These are phyloP conservation scores for Maniola hyperantus DNA, from an alignment of 2,888 invertebrate species.

Conservation along the genomic window DNA sequence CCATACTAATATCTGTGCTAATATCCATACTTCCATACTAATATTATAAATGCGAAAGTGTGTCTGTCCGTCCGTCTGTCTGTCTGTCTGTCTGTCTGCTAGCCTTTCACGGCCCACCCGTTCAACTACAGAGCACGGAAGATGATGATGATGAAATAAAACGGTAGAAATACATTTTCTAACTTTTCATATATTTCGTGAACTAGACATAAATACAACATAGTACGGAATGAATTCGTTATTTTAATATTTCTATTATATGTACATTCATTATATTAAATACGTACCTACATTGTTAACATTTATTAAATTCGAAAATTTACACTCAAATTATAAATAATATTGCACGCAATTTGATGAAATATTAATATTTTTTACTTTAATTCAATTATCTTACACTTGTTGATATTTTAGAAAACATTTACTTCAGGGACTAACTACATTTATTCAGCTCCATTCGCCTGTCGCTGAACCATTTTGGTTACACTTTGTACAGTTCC, in stretches of 20 bases:
- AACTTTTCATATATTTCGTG: slow-evolving; percentile 49
- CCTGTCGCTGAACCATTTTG: too few relatives aligned
- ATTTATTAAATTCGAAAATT: slow-evolving; percentile 72
- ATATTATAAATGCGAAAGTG: too few relatives aligned
- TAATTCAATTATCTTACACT: not conserved
- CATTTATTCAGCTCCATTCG: too few relatives aligned
- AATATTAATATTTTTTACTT: not conserved
- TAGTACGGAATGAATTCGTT: slow-evolving; percentile 43
- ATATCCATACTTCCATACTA: too few relatives aligned
- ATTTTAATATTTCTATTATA: slow-evolving; percentile 32
- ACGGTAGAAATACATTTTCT: slow-evolving; percentile 40
- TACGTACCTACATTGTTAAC: not conserved
- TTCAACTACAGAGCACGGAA: too few relatives aligned
- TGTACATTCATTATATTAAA: slow-evolving; percentile 39
- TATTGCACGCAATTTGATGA: slow-evolving; percentile 61
- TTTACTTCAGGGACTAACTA: not conserved
- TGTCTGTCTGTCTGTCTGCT: too few relatives aligned
- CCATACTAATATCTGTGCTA: too few relatives aligned
- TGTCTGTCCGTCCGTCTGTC: too few relatives aligned
- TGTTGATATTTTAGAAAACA: not conserved
- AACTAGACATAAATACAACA: slow-evolving; percentile 42
- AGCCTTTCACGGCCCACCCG: too few relatives aligned
- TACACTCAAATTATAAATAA: slow-evolving; percentile 59
- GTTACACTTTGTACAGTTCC: too few relatives aligned
- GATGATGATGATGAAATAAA: slow-evolving; percentile 34